Base-by-base conservation (phyloP, 37 sponge, comb jelly and placozoan species). In the Chondrosia reniformis region DNA sequence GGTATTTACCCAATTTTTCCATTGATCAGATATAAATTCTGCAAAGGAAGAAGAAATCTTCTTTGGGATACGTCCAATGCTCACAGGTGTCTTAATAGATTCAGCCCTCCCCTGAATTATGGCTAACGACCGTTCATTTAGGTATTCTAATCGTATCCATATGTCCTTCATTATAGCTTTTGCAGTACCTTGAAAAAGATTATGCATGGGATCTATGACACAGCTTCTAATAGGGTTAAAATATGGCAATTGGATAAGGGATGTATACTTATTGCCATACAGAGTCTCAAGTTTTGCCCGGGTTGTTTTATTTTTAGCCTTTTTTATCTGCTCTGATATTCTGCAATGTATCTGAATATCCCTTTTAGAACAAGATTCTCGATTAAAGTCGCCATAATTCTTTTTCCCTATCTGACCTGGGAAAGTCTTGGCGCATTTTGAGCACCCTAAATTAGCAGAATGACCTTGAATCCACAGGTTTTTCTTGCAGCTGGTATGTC, bases 171-270 rank as follows among this genome's bases (percentile, higher is more conserved):
- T 59, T 15, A 49, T 15, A 5, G 31, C 55, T 41, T 36, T 41
- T 21, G 74, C 5, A 1, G 45, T 72, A 4, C 81, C 81, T 2
- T 80, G 58, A 22, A 80, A 75, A 27, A 85, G 6, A 54, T 78
- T 78, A 37, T 87, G 88, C 83, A 87, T 87, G 13, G 83, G 83
- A 78, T 87, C 87, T 31, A 86, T 74, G 3, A 78, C 65, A 73
- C 75, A 80, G 12, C 1, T 39, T 33, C 83, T 24, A 28, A 87
- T 45, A 45, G 69, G 44, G 15, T 49, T 15, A 49, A 82, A 77
- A 41, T 81, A 78, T 9, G 78, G 54, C 19, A 87, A 41, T 38
- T 45, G 1, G 1, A 78, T 1, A 19, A 87, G 76, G 2, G 39
- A 43, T 17, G 79, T 78, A 44, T 87, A 87, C 24, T 44, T 57